Evolutionary conservation across 2,113 vertebrate species (phyloP), one percentile per base, ranked within the genome.

Genomic region (Pyrgilauda ruficollis): DNA sequence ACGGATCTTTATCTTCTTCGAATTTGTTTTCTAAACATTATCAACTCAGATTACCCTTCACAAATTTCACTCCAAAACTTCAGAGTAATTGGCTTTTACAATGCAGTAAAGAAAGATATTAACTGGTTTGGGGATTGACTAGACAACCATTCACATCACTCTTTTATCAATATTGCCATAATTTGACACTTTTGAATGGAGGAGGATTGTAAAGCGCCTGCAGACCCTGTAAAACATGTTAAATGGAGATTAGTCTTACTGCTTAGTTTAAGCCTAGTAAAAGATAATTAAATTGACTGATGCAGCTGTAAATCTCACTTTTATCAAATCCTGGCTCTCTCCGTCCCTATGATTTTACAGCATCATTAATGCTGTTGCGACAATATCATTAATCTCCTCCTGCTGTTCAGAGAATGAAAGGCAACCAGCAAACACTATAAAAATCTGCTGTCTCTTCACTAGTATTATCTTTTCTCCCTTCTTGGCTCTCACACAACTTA

Each of bases 81-180:
- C 82, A 96, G 96, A 86, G 97, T 97, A 97, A 97, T 97, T 97
- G 97, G 94, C 91, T 97, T 98, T 98, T 98, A 98, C 96, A 97
- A 98, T 97, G 98, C 90, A 96, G 96, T 98, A 98, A 98, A 98
- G 96, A 90, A 86, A 90, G 79, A 66, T 97, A 97, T 96, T 97
- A 96, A 96, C 89, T 86, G 72, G 75, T 95, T 87, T n/a, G 55
- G 84, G 91, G 91, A 96, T 94, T 97, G 95, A 97, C 94, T 97
- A 85, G 64, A 89, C 96, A 90, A 89, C 90, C 94, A 63, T 97
- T 97, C 92, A 94, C 94, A 95, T 84, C 83, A 39, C 81, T 49
- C 90, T 96, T 98, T 98, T 98, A 98, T 98, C 98, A 98, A 97
- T 98, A 98, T 98, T 97, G 97, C 97, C 95, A 97, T 98, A 97